phyloP scores from a whole-genome alignment of 30 jellyfish, hydroid and myxozoan species.

The Hydractinia symbiolongicarpus region DNA sequence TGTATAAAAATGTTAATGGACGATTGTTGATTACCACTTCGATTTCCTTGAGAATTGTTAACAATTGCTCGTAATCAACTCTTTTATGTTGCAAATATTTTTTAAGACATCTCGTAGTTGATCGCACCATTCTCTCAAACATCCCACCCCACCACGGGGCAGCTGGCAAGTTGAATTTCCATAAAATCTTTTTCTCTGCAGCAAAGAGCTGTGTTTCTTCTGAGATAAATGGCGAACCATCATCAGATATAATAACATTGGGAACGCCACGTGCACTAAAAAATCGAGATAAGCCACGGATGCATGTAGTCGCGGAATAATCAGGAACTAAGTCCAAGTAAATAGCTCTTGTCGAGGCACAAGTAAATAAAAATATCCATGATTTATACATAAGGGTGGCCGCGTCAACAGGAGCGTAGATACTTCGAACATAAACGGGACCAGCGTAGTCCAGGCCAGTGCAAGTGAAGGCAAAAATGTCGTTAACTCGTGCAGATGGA shows the following conservation, averaged over 20 bases:
- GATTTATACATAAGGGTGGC: background rate
- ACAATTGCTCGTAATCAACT: too few relatives aligned
- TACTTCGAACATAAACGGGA: conserved; percentile 2
- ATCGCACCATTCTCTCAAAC: conserved; percentile 14
- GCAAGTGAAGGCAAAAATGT: background rate
- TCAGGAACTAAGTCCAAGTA: conserved; percentile 6
- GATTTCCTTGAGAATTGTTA: too few relatives aligned
- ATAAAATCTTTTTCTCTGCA: background rate
- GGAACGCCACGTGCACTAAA: conserved; percentile 10
- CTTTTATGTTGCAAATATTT: too few relatives aligned
- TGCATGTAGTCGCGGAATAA: background rate
- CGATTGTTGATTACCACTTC: too few relatives aligned
- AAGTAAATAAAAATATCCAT: conserved; percentile 23
- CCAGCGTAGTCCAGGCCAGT: conserved; percentile 24
- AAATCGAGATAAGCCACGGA: background rate
- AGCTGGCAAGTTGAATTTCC: conserved; percentile 26
- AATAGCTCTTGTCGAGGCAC: conserved; percentile 13
- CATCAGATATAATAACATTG: background rate
- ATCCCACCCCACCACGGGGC: conserved; percentile 49
- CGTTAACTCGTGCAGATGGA: too few relatives aligned
- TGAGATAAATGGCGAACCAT: too few relatives aligned
- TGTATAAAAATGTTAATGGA: too few relatives aligned
- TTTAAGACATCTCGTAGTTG: conserved; percentile 23
- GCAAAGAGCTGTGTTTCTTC: background rate
- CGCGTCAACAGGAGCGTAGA: too few relatives aligned